Base-by-base conservation (phyloP, 1,140 invertebrate species). In the Homalodisca vitripennis region DNA sequence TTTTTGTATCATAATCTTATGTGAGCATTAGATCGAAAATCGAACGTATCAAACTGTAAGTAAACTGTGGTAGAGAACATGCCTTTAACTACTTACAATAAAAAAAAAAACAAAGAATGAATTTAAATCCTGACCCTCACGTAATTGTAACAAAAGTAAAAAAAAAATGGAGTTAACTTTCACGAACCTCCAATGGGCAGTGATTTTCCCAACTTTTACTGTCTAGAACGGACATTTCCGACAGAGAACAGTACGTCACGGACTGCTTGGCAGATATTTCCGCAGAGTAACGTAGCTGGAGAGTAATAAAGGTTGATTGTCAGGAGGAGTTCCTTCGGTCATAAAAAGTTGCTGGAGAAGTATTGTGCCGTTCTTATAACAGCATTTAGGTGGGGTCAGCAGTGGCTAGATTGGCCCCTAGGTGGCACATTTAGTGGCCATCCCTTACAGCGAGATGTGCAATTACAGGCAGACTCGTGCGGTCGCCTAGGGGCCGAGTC, bases 361-460 rank as follows among this genome's bases (percentile, higher is more conserved):
- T n/a, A 51, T 51, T 51, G 48, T 51, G n/a, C 48, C 22, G 48
- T 51, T 51, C 48, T 51, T 51, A 51, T 51, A 51, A 51, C 48
- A 22, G 22, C 48, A 51, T 51, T 51, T 20, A 51, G 48, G 48
- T 20, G 22, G 48, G 48, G 48, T 51, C 48, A 51, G 48, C 48
- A 22, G n/a, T n/a, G 2, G n/a, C 48, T 20, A 20, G 48, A 51
- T 51, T 51, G 48, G 48, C n/a, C 48, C 48, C 48, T 10, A 51
- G 48, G 48, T 51, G 48, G 22, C 17, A 51, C 48, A 51, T 51
- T 51, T 51, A 51, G 48, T 51, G 22, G 17, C 48, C 48, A 51
- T 51, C 48, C 48, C 48, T 51, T 51, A 51, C 48, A 10, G 3
- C 14, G 34, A n/a, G n/a, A n/a, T 3, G 48, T n/a, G 48, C 48